Base-by-base conservation (phyloP, 1,140 invertebrate genomes). In the Patella vulgata region DNA sequence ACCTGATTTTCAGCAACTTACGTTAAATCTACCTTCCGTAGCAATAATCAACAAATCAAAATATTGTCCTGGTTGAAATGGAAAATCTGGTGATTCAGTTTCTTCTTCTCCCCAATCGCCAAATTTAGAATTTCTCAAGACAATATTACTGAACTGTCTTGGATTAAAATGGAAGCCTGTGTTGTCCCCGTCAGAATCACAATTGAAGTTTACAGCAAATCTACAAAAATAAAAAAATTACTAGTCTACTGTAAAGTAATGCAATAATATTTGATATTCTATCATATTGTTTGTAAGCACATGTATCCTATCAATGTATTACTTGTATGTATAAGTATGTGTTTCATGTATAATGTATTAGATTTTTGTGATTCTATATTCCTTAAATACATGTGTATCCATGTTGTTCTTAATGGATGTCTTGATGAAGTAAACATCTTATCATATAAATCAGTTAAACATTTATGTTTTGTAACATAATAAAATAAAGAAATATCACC, bases 131-230 rank as follows among this genome's bases (percentile, higher is more conserved):
- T 95, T 96, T 36, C 93, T 85, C 1, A 94, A 92, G 21, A 94
- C 88, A 39, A 72, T 71, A 66, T 79, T 57, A 59, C 79, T 63
- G 57, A 71, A 66, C 55, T 70, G 78, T 19, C 79, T 63, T 4
- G 78, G 79, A 82, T 93, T 94, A 50, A 96, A 88, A 79, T 95
- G 93, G 28, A 95, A 85, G 0, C 90, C 92, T 44, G 93, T 87
- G 71, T 50, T 63, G 2, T 77, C 63, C 11, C 64, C 68, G n/a
- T 61, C 62, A 39, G 36, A 42, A 57, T 77, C 75, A 68, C 59
- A 66, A 33, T 70, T 66, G 25, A 78, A 73, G 50, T 77, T 76
- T 9, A 79, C 63, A 28, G 50, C 63, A 63, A 79, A 79, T 40
- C 74, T 78, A 53, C n/a, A 27, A 9, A 47, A 14, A 63, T 17